Evolutionary conservation across 2,888 invertebrate genomes (phyloP).

Genomic region (Sclerodermus sp.): DNA sequence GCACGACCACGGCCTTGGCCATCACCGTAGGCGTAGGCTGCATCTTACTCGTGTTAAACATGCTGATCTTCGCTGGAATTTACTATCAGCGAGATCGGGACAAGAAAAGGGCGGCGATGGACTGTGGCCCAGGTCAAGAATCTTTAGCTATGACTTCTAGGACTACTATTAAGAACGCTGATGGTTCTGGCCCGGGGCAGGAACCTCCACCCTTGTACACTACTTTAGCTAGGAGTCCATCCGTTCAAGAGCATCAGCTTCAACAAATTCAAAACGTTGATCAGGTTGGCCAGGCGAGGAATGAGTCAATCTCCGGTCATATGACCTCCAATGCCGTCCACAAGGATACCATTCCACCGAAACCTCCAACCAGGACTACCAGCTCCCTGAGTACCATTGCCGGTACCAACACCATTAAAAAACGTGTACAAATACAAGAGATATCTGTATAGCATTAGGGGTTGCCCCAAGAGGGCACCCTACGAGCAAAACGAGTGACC

Average conservation of each 20-base stretch:
- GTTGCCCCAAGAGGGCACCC: constrained; percentile 54
- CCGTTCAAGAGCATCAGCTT: constrained; percentile 43
- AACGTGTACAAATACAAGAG: constrained; percentile 79
- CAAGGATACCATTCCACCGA: constrained; percentile 46
- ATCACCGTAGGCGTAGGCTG: constrained; percentile 78
- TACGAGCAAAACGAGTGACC: constrained; percentile 48
- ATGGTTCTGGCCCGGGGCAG: constrained; percentile 45
- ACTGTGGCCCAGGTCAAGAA: constrained; percentile 49
- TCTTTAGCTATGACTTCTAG: constrained; percentile 55
- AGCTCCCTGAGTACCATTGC: constrained; percentile 40
- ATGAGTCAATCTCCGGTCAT: constrained; percentile 19
- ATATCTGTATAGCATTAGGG: constrained; percentile 72
- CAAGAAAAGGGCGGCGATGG: constrained; percentile 48
- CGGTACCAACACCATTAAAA: constrained; percentile 66
- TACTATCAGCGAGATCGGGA: constrained; percentile 72
- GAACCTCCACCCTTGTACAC: constrained; percentile 62
- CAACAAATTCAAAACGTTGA: constrained; percentile 19
- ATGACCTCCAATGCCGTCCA: constrained; percentile 19
- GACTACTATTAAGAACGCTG: constrained; percentile 51
- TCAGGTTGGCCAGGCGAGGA: constrained; percentile 13
- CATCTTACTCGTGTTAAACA: constrained; percentile 70
- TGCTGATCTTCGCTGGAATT: constrained; percentile 77
- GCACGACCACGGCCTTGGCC: constrained; percentile 76
- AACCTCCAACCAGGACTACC: constrained; percentile 52
- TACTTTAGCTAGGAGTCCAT: constrained; percentile 55